Base-by-base conservation (phyloP, 1,140 invertebrate species). In the Zophobas atratus region DNA sequence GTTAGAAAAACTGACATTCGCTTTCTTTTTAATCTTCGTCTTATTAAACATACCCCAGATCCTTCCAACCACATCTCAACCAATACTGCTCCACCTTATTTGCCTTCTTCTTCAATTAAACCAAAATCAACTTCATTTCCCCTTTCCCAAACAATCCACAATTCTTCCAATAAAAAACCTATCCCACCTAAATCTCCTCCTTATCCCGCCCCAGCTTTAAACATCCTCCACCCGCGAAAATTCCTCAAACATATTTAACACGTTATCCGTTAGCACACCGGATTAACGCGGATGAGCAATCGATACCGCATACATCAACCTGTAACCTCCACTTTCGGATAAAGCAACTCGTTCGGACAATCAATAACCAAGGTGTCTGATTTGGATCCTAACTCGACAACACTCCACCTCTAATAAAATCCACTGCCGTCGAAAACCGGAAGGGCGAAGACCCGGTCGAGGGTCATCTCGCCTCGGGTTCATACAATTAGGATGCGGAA, bases 401-500 rank as follows among this genome's bases (percentile, higher is more conserved):
- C 20, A 20, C 20, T 20, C 20, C 20, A 20, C 20, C 20, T 20
- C 20, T 20, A 46, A 46, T 3, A 46, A 46, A 57, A 33, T 2
- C 55, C 55, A 35, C 32, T 33, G 3, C 43, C 3, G 3, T 46
- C 3, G 43, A 46, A 46, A 4, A 46, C 8, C 3, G 3, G 3
- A 46, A 46, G 8, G 8, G 43, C 43, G 43, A 46, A 46, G 43
- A 8, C 8, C 43, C 43, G 43, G 43, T 3, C 3, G 43, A 8
- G 43, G 43, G 3, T 8, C 3, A 46, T 3, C 43, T 46, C 3
- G 8, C 43, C 43, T 8, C 43, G 43, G 43, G 8, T 8, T 8
- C 43, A 46, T 46, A 46, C 43, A 46, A 46, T 46, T 46, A 46
- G 43, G 43, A 46, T 60, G 5, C 6, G 56, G 56, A 39, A 6